Evolutionary conservation across 1,140 invertebrate species (phyloP).

Genomic region (Melipona quadrifasciata): DNA sequence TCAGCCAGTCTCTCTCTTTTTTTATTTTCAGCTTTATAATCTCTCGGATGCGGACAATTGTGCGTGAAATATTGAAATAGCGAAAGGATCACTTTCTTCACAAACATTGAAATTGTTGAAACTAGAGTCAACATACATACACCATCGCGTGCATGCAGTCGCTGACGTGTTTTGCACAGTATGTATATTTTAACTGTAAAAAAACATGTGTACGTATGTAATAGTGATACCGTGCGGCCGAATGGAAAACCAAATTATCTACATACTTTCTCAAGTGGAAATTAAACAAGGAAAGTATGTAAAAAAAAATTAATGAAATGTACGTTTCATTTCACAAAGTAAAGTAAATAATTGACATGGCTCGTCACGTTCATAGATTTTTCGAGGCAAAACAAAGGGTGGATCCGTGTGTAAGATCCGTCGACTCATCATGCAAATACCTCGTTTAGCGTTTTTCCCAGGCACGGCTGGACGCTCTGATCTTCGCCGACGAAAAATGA

Average conservation of each 20-base stretch:
- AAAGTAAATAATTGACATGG: conserved; percentile 44
- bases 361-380: conserved; percentile 40
- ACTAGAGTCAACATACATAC: no score
- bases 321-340: conserved; percentile 23
- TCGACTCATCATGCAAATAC: conserved; percentile 53
- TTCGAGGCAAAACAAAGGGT: conserved; percentile 10
- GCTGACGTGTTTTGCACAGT: no score
- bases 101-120: not conserved
- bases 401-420: conserved; percentile 13
- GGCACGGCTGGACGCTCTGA: conserved; percentile 34
- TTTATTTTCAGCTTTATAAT: not conserved
- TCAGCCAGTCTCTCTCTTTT: not conserved
- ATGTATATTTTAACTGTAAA: no score
- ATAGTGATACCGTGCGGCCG: no score
- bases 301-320: not conserved
- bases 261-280: no score
- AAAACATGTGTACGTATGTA: no score
- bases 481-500: conserved; percentile 56
- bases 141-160: not conserved
- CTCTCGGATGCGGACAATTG: not conserved
- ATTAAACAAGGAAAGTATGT: not conserved
- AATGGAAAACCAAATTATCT: no score
- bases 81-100: not conserved
- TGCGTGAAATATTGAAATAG: not conserved
- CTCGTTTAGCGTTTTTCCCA: conserved; percentile 53